phyloP scores from a whole-genome alignment of 2,797 vertebrate species.

The Galagoides demidoff region DNA sequence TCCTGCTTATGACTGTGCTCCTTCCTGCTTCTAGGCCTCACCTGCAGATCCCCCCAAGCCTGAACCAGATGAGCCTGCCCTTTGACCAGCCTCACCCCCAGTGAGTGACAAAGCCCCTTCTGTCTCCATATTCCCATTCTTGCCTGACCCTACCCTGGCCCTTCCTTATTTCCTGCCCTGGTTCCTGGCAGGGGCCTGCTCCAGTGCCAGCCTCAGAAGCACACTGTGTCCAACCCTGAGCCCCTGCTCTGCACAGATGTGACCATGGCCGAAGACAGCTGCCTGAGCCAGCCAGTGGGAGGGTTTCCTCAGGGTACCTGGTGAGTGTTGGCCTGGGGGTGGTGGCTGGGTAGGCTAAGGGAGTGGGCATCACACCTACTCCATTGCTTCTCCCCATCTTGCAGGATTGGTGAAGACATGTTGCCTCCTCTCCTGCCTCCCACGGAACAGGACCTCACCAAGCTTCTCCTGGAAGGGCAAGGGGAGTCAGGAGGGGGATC shows the following conservation, averaged over 20 bases:
- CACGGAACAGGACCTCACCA: slow-evolving; percentile 80
- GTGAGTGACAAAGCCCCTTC: slow-evolving; percentile 65
- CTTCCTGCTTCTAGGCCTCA: slow-evolving; percentile 61
- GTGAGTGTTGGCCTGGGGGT: slow-evolving; percentile 52
- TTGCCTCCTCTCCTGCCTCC: slow-evolving; percentile 75
- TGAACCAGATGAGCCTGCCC: slow-evolving; percentile 63
- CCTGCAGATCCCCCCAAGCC: slow-evolving; percentile 50
- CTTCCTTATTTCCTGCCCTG: neutral
- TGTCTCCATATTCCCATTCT: neutral
- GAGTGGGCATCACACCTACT: fast-evolving
- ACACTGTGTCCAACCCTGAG: slow-evolving; percentile 69
- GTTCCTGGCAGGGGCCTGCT: slow-evolving; percentile 64
- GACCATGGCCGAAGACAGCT: slow-evolving; percentile 73
- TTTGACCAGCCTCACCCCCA: slow-evolving; percentile 75
- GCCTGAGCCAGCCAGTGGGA: slow-evolving; percentile 48
- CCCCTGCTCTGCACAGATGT: slow-evolving; percentile 69
- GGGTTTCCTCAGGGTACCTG: slow-evolving; percentile 64
- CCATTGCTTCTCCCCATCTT: neutral
- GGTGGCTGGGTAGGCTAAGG: neutral
- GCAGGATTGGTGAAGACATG: slow-evolving; percentile 65
- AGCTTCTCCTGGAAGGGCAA: slow-evolving; percentile 78
- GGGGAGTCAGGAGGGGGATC: slow-evolving; percentile 63
- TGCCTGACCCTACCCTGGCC: neutral
- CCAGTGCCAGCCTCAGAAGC: slow-evolving; percentile 66
- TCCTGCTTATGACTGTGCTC: neutral